Evolutionary conservation across 2,113 vertebrate species (phyloP).

Genomic region (Turnix velox): DNA sequence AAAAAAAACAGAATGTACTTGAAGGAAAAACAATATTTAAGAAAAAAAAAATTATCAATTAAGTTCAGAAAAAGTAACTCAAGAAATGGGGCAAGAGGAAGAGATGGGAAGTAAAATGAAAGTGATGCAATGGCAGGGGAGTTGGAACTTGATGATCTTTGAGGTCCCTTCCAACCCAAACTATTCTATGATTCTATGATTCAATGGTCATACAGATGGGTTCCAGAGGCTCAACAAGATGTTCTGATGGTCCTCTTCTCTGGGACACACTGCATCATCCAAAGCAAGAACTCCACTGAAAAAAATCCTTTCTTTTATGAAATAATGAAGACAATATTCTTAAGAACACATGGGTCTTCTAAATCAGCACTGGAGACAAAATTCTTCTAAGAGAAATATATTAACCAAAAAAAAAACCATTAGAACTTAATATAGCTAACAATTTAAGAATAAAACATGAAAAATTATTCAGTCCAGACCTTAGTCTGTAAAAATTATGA

Average conservation of each 20-base stretch:
- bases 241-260: not conserved
- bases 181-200: too few species aligned
- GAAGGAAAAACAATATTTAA: not conserved
- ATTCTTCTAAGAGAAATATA: not conserved
- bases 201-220: accelerated
- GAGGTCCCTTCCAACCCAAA: too few species aligned
- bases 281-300: not conserved
- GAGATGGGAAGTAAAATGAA: accelerated
- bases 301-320: not conserved
- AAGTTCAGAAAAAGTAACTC: not conserved
- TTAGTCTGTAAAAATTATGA: not conserved
- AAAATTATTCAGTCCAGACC: not conserved
- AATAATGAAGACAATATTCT: not conserved
- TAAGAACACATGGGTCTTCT: not conserved
- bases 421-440: not conserved
- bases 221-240: not conserved
- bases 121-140: too few species aligned
- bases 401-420: not conserved
- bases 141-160: too few species aligned
- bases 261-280: not conserved
- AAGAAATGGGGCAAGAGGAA: not conserved
- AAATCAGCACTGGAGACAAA: not conserved
- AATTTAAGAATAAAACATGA: not conserved
- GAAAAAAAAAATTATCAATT: not conserved
- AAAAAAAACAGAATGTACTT: not conserved